Base-by-base conservation (phyloP, 2,888 invertebrate species). In the Sceliomorpha sp. region DNA sequence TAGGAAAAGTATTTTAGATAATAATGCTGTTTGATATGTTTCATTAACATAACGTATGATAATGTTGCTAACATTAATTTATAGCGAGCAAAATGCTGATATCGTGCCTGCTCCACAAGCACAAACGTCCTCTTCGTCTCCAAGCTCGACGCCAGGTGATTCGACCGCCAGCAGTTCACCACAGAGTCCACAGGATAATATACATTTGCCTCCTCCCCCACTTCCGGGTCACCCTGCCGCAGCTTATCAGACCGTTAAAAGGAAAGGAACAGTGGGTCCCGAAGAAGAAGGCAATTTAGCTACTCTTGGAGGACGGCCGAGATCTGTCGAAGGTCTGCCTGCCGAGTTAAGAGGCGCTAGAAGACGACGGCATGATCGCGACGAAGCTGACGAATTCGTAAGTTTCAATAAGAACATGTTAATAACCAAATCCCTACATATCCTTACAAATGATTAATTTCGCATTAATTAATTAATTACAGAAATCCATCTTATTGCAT, bases 301-400 rank as follows among this genome's bases (percentile, higher is more conserved):
- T 8, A 93, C 95, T 17, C 90, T 96, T 63, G 95, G 95, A 48
- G 96, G 96, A 44, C 91, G 96, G 70, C 97, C 97, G 51, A 92
- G 97, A 76, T 96, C 96, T 15, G 96, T 96, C 8, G 96, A 96
- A 88, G 95, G 94, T 78, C 90, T 96, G 48, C 93, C 93, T 36
- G 94, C 94, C 62, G 94, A 95, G 84, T 90, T 95, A 74, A 93
- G 93, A 66, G 95, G 94, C 32, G 93, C 91, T 14, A 91, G 95
- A 78, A 90, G 93, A 83, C 90, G 92, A 79, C 91, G 94, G 74
- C 89, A 91, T 72, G 91, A 91, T 13, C 58, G 58, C 20, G 72
- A 78, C 50, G 79, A 82, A 12, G 73, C 78, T 15, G 72, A 81
- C 8, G 78, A 81, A 36, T 72, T 76, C 55, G 86, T 86, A 51